These are phyloP conservation scores for Bembecia ichneumoniformis DNA, from an alignment of 2,888 invertebrate species.

Conservation along the genomic window DNA sequence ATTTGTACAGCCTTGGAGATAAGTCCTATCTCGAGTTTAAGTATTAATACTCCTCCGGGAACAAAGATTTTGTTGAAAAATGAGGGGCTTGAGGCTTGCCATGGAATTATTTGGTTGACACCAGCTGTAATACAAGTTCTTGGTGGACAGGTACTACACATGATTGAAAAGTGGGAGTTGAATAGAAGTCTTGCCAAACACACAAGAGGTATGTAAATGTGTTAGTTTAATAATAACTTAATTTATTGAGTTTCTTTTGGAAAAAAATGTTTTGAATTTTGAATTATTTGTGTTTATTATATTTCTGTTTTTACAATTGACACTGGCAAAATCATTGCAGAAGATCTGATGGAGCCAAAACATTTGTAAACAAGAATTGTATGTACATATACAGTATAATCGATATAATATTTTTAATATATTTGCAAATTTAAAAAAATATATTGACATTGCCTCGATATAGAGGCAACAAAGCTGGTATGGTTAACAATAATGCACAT, in stretches of 20 bases:
- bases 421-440: too few relatives aligned
- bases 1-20: slow-evolving; percentile 85
- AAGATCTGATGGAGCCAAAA: too few relatives aligned
- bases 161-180: slow-evolving; percentile 92
- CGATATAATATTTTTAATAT: too few relatives aligned
- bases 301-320: too few relatives aligned
- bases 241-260: background rate
- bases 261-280: background rate
- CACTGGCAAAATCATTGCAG: too few relatives aligned
- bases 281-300: too few relatives aligned
- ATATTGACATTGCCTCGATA: too few relatives aligned
- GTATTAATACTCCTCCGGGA: slow-evolving; percentile 90
- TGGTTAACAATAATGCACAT: too few relatives aligned
- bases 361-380: too few relatives aligned
- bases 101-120: slow-evolving; percentile 81
- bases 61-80: slow-evolving; percentile 78
- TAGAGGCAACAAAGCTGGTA: too few relatives aligned
- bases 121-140: slow-evolving; percentile 78
- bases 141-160: slow-evolving; percentile 86
- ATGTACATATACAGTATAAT: too few relatives aligned
- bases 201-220: slow-evolving; percentile 53
- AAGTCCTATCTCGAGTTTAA: slow-evolving; percentile 78
- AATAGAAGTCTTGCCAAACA: slow-evolving; percentile 76
- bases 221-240: background rate
- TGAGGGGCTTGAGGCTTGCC: slow-evolving; percentile 71